phyloP scores from a whole-genome alignment of 2,888 invertebrate species.

The Phyto melanocephala region DNA sequence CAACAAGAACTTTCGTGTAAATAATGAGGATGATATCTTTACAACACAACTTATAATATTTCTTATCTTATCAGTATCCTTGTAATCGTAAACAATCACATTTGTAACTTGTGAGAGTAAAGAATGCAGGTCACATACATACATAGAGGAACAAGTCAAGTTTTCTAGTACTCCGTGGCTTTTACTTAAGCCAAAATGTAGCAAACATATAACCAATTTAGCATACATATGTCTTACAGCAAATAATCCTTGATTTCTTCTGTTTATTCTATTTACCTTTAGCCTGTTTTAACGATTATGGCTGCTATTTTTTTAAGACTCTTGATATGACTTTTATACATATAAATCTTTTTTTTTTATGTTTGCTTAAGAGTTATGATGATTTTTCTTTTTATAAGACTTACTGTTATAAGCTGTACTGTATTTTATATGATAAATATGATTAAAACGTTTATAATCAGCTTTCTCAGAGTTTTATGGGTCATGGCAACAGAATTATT shows the following conservation, averaged over 20 bases:
- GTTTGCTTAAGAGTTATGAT: not conserved
- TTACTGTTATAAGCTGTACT: not conserved
- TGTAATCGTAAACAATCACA: too few relatives aligned
- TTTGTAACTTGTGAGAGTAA: not conserved
- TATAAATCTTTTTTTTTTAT: not conserved
- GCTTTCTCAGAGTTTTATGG: constrained; percentile 37
- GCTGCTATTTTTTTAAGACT: not conserved
- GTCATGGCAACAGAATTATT: constrained; percentile 25
- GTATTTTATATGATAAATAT: not conserved
- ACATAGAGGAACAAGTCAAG: not conserved
- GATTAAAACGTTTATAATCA: constrained; percentile 1
- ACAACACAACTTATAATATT: too few relatives aligned
- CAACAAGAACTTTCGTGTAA: not conserved
- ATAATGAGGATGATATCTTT: not conserved
- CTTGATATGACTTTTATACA: not conserved
- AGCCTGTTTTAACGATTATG: not conserved
- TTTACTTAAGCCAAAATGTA: too few relatives aligned
- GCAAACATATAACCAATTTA: too few relatives aligned
- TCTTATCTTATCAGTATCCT: too few relatives aligned
- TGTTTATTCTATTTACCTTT: not conserved
- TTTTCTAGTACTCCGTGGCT: not conserved
- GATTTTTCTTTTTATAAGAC: not conserved
- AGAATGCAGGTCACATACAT: not conserved
- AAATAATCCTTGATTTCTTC: not conserved
- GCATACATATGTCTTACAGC: not conserved